Evolutionary conservation across 2,113 vertebrate genomes (phyloP), one percentile per base, ranked within the genome.

Genomic region (Astur gentilis): DNA sequence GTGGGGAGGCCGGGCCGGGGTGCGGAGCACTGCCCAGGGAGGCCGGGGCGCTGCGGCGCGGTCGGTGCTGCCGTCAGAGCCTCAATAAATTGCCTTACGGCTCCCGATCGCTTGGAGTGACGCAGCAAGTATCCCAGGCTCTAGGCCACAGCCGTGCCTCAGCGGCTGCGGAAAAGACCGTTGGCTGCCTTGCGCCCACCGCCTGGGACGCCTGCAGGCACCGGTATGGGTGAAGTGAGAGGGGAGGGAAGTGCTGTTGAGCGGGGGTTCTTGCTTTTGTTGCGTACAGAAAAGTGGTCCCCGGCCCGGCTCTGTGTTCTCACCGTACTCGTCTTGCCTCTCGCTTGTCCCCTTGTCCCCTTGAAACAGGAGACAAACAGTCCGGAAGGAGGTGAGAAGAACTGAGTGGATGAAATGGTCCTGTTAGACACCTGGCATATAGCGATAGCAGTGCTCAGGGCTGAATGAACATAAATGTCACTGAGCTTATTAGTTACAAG

Each of bases 231-330:
- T 13, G 19, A 25, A 26, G 31, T 8, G 6, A 6, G 36, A 27
- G 26, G 25, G n/a, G 36, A 23, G 26, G 25, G n/a, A 2, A 3
- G 60, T 0, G 4, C 38, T 5, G 7, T 2, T 2, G 1, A 15
- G 47, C 6, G 4, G 52, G 6, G 13, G 3, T 5, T 13, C 4
- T 10, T 5, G 18, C 6, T 0, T 9, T 0, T 8, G 2, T 5
- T 27, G 2, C 10, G 2, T 4, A 9, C 50, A 4, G 7, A 1
- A 32, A 16, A 34, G 49, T 0, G 14, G 16, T 3, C 13, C 3
- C 9, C 4, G 25, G 22, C 10, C 10, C 1, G 5, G 23, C 12
- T 12, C 2, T 40, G 0, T 10, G 16, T 10, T 13, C 7, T 5
- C 10, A 0, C 5, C 0, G 9, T 11, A 1, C 8, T 25, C 12